Conservation (phyloP, 2,888 invertebrate genomes). For the Maniola hyperantus region DNA sequence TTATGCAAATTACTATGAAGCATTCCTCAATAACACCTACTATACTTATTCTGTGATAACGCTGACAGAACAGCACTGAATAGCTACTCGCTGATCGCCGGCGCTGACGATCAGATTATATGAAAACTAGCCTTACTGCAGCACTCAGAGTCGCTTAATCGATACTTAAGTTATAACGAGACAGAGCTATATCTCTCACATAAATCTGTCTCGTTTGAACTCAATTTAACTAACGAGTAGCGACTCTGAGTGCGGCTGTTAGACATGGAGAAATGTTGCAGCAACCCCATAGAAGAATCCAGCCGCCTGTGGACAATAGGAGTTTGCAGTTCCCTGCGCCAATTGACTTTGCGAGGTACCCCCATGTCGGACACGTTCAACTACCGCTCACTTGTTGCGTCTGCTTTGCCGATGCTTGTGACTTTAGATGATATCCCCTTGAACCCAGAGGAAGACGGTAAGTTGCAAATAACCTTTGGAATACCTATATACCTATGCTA, state of each 20-base stretch:
- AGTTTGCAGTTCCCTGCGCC: conserved; percentile 66
- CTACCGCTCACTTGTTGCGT: conserved; percentile 59
- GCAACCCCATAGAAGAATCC: conserved; percentile 69
- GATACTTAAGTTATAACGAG: no score
- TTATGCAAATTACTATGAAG: no score
- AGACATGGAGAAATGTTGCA: conserved; percentile 37
- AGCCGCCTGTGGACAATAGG: conserved; percentile 72
- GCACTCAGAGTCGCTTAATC: no score
- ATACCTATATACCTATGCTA: background rate
- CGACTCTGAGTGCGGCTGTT: no score
- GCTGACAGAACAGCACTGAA: no score
- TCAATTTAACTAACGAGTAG: no score
- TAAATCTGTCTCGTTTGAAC: no score
- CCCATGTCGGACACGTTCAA: conserved; percentile 55
- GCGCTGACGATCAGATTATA: no score
- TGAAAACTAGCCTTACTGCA: background rate
- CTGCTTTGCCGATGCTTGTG: conserved; percentile 65
- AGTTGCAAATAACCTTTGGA: conserved; percentile 31
- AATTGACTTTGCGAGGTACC: conserved; percentile 59
- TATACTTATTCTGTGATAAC: no score
- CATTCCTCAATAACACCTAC: no score
- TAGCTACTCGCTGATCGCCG: no score
- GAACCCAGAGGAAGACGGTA: conserved; percentile 60
- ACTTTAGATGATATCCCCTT: conserved; percentile 65
- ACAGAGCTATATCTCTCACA: no score